These are phyloP conservation scores for Fukomys damarensis DNA, from an alignment of 2,113 vertebrate species.

Conservation along the genomic window DNA sequence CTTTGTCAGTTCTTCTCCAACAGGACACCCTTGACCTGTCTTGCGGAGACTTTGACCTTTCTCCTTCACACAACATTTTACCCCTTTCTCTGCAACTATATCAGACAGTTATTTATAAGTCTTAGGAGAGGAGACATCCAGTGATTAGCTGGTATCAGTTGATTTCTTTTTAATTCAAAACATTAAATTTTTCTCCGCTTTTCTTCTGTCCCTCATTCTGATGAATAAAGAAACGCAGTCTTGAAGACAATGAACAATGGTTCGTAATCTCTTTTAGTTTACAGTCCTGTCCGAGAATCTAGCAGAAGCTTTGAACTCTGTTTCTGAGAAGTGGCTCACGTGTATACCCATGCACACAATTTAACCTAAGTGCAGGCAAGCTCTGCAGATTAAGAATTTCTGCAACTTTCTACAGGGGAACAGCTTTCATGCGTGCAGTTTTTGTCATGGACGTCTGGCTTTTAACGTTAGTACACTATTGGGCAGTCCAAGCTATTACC, in stretches of 20 bases:
- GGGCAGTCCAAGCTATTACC: not conserved
- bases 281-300: not conserved
- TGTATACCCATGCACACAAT: not conserved
- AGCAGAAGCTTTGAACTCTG: not conserved
- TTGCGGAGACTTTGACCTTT: not conserved
- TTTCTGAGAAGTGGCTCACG: not conserved
- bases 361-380: not conserved
- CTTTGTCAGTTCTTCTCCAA: not conserved
- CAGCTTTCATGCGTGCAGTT: not conserved
- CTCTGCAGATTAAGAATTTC: not conserved
- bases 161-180: not conserved
- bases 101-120: not conserved
- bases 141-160: not conserved
- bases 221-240: not conserved
- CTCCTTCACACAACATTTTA: not conserved
- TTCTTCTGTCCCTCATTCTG: not conserved
- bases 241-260: not conserved
- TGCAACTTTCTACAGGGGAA: slow-evolving; percentile 1
- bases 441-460: not conserved
- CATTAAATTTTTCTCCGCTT: not conserved
- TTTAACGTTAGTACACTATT: not conserved
- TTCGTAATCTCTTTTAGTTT: not conserved
- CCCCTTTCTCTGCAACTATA: not conserved
- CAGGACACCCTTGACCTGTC: not conserved
- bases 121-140: not conserved